A percentile compares a stretch with the other conserved stretches of the same genome.
phyloP scores from a whole-genome alignment of 1,140 invertebrate genomes.

The Ceratosolen solmsi region DNA sequence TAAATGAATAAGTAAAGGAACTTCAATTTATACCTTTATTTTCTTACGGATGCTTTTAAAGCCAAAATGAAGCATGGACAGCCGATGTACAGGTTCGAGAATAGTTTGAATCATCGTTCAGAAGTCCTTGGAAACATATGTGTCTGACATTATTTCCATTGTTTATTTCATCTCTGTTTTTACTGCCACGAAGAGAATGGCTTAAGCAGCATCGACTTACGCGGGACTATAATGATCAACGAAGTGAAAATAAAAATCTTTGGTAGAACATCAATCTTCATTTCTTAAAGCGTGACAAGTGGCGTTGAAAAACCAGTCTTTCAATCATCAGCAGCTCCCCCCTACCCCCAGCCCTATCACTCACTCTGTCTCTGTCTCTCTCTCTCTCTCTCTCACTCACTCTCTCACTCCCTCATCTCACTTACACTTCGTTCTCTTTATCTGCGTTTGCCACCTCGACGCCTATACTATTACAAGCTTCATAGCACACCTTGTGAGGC shows the following conservation, averaged over 20 bases:
- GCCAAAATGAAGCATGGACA: background rate
- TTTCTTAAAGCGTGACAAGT: slow-evolving; percentile 47
- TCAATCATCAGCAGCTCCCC: slow-evolving; percentile 27
- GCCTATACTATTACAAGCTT: background rate
- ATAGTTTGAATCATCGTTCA: background rate
- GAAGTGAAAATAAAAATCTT: slow-evolving; percentile 41
- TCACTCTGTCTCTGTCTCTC: background rate
- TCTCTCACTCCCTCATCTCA: background rate
- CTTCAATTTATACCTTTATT: background rate
- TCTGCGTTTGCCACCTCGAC: background rate
- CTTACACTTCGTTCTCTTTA: background rate
- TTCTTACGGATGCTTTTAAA: background rate
- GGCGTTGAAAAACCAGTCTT: slow-evolving; percentile 39
- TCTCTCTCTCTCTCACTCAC: slow-evolving; percentile 6
- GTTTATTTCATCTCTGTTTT: background rate
- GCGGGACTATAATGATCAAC: slow-evolving; percentile 21
- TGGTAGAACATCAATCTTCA: slow-evolving; percentile 44
- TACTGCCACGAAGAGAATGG: background rate
- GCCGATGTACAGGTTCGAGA: background rate
- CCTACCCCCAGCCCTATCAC: background rate
- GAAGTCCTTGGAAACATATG: background rate
- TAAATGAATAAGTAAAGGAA: background rate
- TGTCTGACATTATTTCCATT: background rate
- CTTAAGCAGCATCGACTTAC: slow-evolving; percentile 38
- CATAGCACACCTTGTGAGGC: background rate